Percentiles rank a stretch among this genome's conserved stretches.
phyloP scores from a whole-genome alignment of 2,113 vertebrate genomes.

The Penelope pileata region DNA sequence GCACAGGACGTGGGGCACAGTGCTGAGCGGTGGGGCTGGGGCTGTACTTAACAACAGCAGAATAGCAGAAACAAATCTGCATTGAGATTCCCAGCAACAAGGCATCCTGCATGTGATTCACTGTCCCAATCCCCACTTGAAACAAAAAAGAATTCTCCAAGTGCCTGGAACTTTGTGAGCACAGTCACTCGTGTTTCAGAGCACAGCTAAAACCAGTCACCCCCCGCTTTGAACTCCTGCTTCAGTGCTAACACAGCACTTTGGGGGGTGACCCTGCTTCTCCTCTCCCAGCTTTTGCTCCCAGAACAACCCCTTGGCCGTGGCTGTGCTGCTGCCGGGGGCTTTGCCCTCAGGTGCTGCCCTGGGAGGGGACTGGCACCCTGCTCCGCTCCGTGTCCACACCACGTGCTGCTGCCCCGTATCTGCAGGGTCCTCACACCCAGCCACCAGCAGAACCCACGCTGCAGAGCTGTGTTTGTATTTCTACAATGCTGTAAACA shows the following conservation, averaged over 20 bases:
- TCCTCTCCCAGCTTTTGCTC: neutral
- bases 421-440: neutral
- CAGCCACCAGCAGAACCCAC: neutral
- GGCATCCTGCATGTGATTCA: no score
- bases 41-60: neutral
- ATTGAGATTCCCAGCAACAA: no score
- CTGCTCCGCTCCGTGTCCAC: no score
- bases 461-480: fast-evolving
- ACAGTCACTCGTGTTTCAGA: neutral
- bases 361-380: no score
- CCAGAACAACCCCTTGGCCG: neutral
- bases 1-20: neutral
- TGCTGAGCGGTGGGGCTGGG: neutral
- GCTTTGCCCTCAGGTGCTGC: neutral
- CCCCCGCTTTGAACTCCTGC: neutral
- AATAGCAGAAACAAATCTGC: no score
- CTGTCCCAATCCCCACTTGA: neutral
- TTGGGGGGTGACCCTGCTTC: neutral
- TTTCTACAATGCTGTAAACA: neutral
- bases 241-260: neutral
- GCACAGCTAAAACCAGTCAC: neutral
- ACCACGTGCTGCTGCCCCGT: neutral
- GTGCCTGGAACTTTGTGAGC: neutral
- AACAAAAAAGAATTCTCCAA: neutral
- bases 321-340: neutral